A percentile compares a stretch with the other conserved stretches of the same genome.
Conservation (phyloP, 2,797 vertebrate species). For the Fundulus diaphanus region DNA sequence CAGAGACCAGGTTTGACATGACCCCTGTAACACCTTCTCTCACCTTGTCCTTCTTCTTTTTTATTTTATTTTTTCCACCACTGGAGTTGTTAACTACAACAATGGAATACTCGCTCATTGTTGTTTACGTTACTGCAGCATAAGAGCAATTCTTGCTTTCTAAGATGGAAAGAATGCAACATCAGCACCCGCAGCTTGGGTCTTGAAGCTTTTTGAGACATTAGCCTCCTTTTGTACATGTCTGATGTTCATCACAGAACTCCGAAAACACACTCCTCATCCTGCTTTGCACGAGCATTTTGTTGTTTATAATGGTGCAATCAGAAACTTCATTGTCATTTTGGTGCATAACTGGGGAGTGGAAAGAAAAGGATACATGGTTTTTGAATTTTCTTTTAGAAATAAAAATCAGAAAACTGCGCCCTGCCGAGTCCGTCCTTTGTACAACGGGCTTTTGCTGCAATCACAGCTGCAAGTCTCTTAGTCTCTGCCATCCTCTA, state of each 20-base stretch:
- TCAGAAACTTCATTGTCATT: neutral
- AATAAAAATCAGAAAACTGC: too few species aligned
- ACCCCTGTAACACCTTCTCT: rapidly evolving
- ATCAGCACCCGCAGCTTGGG: neutral
- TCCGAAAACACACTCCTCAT: neutral
- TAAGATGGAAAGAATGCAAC: neutral
- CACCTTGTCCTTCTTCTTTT: neutral
- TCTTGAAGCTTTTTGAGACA: neutral
- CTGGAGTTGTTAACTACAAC: neutral
- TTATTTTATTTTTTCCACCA: neutral
- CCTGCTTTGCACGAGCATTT: too few species aligned
- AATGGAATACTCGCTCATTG: neutral
- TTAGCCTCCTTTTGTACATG: too few species aligned
- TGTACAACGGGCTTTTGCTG: too few species aligned
- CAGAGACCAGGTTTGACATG: constrained; percentile 86
- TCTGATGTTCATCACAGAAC: too few species aligned
- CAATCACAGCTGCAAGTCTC: too few species aligned
- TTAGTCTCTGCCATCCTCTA: too few species aligned
- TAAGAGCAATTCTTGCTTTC: neutral
- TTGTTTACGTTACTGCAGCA: neutral
- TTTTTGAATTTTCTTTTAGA: too few species aligned
- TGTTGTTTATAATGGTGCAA: too few species aligned
- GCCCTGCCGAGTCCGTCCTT: too few species aligned
- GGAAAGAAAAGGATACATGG: too few species aligned
- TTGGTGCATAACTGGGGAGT: neutral